Percentiles rank a stretch among this genome's conserved stretches.
Evolutionary conservation across 2,113 vertebrate genomes (phyloP).

Genomic region (Laticauda colubrina): DNA sequence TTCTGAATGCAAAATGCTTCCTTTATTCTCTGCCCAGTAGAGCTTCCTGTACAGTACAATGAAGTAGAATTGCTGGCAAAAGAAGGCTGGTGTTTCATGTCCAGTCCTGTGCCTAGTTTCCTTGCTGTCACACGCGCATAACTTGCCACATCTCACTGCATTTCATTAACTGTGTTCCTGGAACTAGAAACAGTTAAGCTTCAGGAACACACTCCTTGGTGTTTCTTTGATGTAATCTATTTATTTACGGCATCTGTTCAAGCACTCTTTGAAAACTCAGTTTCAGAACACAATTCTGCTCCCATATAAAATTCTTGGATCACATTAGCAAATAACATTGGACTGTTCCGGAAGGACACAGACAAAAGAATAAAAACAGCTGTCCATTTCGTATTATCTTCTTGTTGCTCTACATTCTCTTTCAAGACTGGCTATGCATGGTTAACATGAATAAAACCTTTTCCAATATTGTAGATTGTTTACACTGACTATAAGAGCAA

Average conservation of each 20-base stretch:
- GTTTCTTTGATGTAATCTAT: constrained; percentile 12
- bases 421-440: not conserved
- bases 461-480: not conserved
- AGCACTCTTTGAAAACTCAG: not conserved
- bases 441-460: not conserved
- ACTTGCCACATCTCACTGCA: not conserved
- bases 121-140: constrained; percentile 25
- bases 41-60: constrained; percentile 27
- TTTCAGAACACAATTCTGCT: not conserved
- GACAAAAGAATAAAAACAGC: constrained; percentile 10
- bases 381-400: not conserved
- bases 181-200: constrained; percentile 16
- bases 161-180: not conserved
- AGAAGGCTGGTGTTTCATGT: constrained; percentile 13
- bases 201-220: constrained; percentile 1
- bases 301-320: constrained; percentile 3
- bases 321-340: not conserved
- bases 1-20: constrained; percentile 35
- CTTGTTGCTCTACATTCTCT: not conserved
- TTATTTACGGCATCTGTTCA: constrained; percentile 19
- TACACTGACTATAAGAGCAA: not conserved
- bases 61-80: constrained; percentile 13
- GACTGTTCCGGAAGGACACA: not conserved
- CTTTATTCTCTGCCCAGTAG: constrained; percentile 6
- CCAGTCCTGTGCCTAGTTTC: not conserved